Evolutionary conservation across 2,113 vertebrate species (phyloP).

Genomic region (Hystrix cristata): DNA sequence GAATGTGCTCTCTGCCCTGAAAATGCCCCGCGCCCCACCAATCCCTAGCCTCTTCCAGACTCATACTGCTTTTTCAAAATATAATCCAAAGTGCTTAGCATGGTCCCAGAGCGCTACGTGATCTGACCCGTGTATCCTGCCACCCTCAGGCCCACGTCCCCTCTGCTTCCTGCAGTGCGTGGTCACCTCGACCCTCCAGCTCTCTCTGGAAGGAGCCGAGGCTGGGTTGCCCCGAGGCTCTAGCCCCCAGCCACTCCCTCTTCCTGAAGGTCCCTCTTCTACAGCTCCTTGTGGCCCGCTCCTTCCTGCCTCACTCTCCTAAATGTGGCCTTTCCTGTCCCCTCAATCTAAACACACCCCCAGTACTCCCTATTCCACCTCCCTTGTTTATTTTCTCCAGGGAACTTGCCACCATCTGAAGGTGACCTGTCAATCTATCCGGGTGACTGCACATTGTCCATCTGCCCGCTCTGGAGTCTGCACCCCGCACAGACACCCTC

Average conservation of each 20-base stretch:
- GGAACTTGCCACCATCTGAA: neutral
- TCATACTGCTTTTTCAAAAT: neutral
- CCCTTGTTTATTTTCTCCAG: neutral
- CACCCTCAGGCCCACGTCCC: neutral
- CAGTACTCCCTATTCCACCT: rapidly evolving
- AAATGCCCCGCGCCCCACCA: neutral
- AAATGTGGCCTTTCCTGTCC: neutral
- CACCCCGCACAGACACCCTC: neutral
- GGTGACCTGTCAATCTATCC: neutral
- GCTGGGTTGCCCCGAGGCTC: rapidly evolving
- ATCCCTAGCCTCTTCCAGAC: neutral
- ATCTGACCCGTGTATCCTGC: neutral
- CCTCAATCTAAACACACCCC: neutral
- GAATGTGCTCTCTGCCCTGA: neutral
- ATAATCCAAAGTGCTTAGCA: neutral
- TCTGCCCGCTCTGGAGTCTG: neutral
- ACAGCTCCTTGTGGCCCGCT: neutral
- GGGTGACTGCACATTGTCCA: neutral
- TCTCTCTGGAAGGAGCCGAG: no score
- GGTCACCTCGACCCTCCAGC: no score
- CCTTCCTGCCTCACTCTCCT: neutral
- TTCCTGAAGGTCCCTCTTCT: neutral
- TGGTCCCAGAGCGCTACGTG: neutral
- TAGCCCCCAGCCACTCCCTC: neutral
- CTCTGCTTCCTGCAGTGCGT: no score